Percentiles rank a stretch among this genome's conserved stretches.
Evolutionary conservation across 53 echinoderm and acorn worm genomes (phyloP).

Genomic region (Antedon mediterranea): DNA sequence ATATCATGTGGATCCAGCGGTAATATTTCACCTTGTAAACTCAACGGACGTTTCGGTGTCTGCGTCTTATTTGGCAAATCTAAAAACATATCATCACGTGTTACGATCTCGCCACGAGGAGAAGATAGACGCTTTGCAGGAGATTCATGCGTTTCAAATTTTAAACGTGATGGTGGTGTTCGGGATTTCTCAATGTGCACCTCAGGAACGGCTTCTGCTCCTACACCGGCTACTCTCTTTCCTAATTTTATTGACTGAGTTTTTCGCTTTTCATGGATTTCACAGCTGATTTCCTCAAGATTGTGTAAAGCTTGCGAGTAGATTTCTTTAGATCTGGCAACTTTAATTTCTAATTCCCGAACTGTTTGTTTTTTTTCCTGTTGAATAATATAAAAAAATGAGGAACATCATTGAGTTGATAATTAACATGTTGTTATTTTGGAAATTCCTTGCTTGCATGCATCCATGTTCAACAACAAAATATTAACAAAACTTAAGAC

Average conservation of each 20-base stretch:
- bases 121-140: constrained; percentile 10
- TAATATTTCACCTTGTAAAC: neutral
- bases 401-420: too few species aligned
- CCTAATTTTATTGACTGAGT: constrained; percentile 38
- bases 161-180: constrained; percentile 16
- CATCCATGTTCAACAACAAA: too few species aligned
- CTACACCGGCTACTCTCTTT: constrained; percentile 60
- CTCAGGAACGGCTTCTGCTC: constrained; percentile 46
- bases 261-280: constrained; percentile 68
- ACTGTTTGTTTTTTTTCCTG: constrained; percentile 61
- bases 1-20: constrained; percentile 53
- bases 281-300: constrained; percentile 77
- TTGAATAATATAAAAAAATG: too few species aligned
- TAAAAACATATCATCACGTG: constrained; percentile 24
- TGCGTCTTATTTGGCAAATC: neutral
- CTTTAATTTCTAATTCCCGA: constrained; percentile 43
- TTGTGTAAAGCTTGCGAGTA: constrained; percentile 80
- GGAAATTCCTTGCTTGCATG: too few species aligned
- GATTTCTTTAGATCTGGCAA: constrained; percentile 37
- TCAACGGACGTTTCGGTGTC: neutral
- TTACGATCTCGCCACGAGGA: neutral
- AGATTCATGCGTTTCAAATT: constrained; percentile 30
- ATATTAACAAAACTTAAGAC: too few species aligned
- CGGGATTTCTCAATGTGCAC: constrained; percentile 8
- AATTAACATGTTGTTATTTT: too few species aligned